These are phyloP conservation scores for Ischnus inquisitorius DNA, from an alignment of 2,888 invertebrate species.

Conservation along the genomic window DNA sequence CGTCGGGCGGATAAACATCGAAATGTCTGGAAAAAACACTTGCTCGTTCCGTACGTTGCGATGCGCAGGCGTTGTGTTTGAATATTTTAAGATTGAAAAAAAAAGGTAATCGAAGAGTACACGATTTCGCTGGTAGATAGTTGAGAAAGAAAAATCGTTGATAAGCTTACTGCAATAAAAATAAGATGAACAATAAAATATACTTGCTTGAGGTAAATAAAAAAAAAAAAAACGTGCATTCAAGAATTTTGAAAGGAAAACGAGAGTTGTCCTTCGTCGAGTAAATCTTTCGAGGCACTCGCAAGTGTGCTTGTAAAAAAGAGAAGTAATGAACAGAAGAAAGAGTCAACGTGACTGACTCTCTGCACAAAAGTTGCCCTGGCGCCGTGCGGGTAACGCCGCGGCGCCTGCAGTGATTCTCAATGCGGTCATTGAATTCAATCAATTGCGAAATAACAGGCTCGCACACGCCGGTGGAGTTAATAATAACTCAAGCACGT, in stretches of 20 bases:
- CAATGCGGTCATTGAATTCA: conserved; percentile 61
- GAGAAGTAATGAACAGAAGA: neutral
- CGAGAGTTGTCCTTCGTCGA: neutral
- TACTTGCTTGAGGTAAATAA: too few species aligned
- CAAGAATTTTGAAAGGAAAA: conserved; percentile 3
- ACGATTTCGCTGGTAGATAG: neutral
- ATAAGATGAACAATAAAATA: neutral
- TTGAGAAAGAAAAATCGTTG: neutral
- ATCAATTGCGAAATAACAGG: conserved; percentile 42
- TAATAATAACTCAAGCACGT: conserved; percentile 37
- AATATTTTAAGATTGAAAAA: too few species aligned
- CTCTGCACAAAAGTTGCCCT: conserved; percentile 55
- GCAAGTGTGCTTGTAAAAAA: neutral
- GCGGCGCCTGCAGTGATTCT: conserved; percentile 71
- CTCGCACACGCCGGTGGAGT: neutral
- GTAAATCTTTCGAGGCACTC: neutral
- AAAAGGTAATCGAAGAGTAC: neutral
- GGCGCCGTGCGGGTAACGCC: conserved; percentile 56
- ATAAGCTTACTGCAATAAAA: neutral
- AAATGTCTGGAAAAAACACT: neutral
- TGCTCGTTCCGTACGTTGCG: neutral
- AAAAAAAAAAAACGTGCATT: too few species aligned
- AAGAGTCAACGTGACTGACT: conserved; percentile 33
- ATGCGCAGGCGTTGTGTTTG: neutral
- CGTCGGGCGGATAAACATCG: neutral